Base-by-base conservation (phyloP, 2,888 invertebrate genomes). In the Pachliopta kotzebuea region DNA sequence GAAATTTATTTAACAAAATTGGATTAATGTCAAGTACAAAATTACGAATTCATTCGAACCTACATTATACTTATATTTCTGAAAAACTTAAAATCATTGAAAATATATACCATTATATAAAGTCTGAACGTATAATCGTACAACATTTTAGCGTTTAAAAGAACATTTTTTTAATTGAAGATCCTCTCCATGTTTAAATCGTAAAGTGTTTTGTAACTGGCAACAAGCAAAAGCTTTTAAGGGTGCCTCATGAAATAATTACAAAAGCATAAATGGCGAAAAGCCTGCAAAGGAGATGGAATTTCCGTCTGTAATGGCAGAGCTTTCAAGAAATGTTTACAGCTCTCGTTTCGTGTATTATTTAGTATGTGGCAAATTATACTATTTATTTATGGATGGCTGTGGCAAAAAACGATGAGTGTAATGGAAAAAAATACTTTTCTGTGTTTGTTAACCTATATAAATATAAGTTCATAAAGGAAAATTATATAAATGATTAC, bases 171-270 rank as follows among this genome's bases (percentile, higher is more conserved):
- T 52, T 52, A 52, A 52, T 52, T 52, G 50, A 21, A 52, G 50
- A 7, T 52, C 21, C 21, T 52, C n/a, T 21, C 50, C 21, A 52
- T 52, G 50, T 11, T 52, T 52, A 52, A 52, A 52, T 21, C 21
- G 50, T 52, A 14, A 52, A 52, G 50, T 52, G 21, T 52, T 52
- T 21, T 52, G 50, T 52, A 52, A 52, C 50, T 14, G 50, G 50
- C 50, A 52, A 52, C 50, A 52, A 52, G 50, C 20, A 21, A 52
- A 52, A 52, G 50, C 50, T 52, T 52, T 52, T 52, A 52, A 52
- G 50, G 21, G 50, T 14, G 14, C 50, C 50, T 52, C 50, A 52
- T 52, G 50, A 52, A 52, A 52, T 52, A 52, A 52, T 52, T 52
- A 52, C 50, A 52, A 52, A 52, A 52, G 50, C 50, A 52, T 11